phyloP scores from a whole-genome alignment of 2,797 vertebrate species.

The Semaprochilodus insignis region DNA sequence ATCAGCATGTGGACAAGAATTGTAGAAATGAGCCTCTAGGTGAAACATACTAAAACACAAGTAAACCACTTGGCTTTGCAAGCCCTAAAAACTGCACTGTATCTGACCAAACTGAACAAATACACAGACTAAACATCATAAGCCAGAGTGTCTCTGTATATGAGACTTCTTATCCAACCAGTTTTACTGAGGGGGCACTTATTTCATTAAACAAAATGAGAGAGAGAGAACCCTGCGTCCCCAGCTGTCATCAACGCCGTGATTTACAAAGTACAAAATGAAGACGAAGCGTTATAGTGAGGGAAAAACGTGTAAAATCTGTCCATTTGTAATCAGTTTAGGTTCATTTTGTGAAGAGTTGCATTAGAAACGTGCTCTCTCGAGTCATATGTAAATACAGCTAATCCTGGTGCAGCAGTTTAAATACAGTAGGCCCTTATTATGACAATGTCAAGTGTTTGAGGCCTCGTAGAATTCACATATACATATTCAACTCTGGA shows the following conservation, averaged over 20 bases:
- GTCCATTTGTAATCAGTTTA: conserved; percentile 27
- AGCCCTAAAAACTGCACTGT: neutral
- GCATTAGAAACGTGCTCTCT: neutral
- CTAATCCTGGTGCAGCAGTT: conserved; percentile 15
- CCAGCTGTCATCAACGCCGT: neutral
- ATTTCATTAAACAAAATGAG: conserved; percentile 22
- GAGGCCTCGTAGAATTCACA: neutral
- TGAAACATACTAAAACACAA: neutral
- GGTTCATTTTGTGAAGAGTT: conserved; percentile 1
- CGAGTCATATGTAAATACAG: conserved; percentile 35
- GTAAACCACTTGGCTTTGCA: neutral
- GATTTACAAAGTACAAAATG: neutral
- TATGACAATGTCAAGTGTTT: conserved; percentile 48
- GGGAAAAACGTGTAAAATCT: conserved; percentile 13
- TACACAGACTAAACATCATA: neutral
- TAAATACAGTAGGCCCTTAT: conserved; percentile 33
- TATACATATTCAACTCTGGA: neutral
- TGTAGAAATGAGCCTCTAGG: neutral
- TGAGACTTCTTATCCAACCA: conserved; percentile 6
- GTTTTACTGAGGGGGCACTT: neutral
- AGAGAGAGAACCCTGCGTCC: neutral
- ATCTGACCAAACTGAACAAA: neutral
- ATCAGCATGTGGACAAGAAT: neutral
- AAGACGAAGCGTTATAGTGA: neutral
- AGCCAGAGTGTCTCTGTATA: neutral